These are phyloP conservation scores for Xiphorhynchus elegans DNA, from an alignment of 2,113 vertebrate genomes.

Conservation along the genomic window DNA sequence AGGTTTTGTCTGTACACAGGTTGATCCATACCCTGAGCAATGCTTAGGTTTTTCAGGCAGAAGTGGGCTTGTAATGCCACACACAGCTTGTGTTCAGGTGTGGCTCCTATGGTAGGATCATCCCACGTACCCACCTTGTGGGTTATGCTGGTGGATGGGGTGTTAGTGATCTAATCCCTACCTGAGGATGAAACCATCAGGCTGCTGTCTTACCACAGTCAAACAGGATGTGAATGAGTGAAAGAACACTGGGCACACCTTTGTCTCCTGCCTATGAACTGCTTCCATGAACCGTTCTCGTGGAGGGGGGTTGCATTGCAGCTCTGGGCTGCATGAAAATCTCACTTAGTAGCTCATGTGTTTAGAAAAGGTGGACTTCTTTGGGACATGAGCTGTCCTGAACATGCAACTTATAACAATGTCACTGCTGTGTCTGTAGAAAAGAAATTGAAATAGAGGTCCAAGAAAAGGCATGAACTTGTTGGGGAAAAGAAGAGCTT, in stretches of 20 bases:
- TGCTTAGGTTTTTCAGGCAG: background rate
- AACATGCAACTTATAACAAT: background rate
- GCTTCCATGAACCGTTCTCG: background rate
- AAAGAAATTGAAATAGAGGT: background rate
- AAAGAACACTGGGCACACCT: background rate
- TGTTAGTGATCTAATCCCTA: background rate
- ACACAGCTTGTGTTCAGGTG: background rate
- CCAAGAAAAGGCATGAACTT: background rate
- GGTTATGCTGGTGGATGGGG: background rate
- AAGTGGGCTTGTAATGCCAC: background rate
- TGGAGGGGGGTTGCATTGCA: background rate
- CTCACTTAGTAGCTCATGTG: background rate
- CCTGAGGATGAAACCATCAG: background rate
- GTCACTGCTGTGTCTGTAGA: background rate
- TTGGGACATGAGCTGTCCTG: background rate
- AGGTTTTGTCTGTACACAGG: rapidly evolving
- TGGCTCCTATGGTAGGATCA: background rate
- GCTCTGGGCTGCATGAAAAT: background rate
- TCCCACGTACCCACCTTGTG: background rate
- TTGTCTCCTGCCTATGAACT: background rate
- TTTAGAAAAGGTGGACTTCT: background rate
- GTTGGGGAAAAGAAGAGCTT: background rate
- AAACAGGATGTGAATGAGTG: background rate
- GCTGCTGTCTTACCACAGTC: background rate
- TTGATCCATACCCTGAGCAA: background rate